These are phyloP conservation scores for Parochlus steinenii DNA, from an alignment of 2,888 invertebrate genomes.

Conservation along the genomic window DNA sequence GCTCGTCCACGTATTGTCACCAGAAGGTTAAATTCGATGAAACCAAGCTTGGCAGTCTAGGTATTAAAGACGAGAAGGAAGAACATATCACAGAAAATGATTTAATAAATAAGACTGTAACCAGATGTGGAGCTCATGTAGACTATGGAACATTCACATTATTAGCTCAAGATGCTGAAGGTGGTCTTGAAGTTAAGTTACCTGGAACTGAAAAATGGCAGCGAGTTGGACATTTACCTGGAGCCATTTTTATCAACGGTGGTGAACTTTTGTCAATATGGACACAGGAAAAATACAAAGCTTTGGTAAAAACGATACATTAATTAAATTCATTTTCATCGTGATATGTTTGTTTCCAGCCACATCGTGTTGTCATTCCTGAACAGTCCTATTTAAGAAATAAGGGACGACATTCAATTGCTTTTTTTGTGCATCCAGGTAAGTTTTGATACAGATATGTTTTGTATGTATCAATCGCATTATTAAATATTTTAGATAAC, in stretches of 20 bases:
- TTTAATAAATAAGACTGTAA: conserved; percentile 21
- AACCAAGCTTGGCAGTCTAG: conserved; percentile 12
- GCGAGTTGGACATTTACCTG: conserved; percentile 56
- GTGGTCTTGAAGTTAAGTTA: conserved; percentile 33
- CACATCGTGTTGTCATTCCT: conserved; percentile 58
- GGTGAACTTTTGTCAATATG: conserved; percentile 58
- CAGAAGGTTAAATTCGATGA: conserved; percentile 23
- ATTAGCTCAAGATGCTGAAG: conserved; percentile 51
- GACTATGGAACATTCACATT: conserved; percentile 64
- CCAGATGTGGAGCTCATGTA: conserved; percentile 50
- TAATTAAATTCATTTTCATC: conserved; percentile 4
- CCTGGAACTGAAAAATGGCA: conserved; percentile 51
- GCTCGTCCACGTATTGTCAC: conserved; percentile 29
- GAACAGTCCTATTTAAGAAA: conserved; percentile 41
- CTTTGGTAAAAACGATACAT: conserved; percentile 37
- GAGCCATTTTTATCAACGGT: conserved; percentile 56
- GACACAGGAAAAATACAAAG: conserved; percentile 52
- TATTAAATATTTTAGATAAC: conserved; percentile 20
- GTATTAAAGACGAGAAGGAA: conserved; percentile 18
- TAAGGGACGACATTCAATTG: conserved; percentile 55
- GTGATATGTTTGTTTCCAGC: conserved; percentile 26
- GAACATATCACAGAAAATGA: conserved; percentile 14
- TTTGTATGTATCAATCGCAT: not conserved
- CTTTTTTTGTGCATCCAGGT: conserved; percentile 63
- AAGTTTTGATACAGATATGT: conserved; percentile 21